Conservation (phyloP, 2,797 vertebrate genomes). For the Labroides dimidiatus region DNA sequence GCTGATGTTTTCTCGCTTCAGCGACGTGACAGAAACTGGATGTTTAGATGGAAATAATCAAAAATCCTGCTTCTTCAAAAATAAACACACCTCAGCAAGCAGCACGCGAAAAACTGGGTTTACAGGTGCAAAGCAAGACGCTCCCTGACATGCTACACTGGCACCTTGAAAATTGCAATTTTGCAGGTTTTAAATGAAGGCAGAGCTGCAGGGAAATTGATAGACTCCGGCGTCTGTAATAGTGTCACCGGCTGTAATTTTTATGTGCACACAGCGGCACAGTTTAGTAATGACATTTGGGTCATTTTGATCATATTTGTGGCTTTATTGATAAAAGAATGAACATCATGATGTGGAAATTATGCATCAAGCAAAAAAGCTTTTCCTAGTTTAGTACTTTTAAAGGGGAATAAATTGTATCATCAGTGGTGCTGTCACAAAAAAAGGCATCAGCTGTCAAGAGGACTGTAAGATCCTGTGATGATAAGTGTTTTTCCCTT, state of each 20-base stretch:
- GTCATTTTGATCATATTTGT: slow-evolving; percentile 17
- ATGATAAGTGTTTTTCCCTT: slow-evolving; percentile 43
- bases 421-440: slow-evolving; percentile 28
- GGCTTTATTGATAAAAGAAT: slow-evolving; percentile 18
- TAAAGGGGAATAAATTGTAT: slow-evolving; percentile 20
- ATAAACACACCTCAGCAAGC: slow-evolving; percentile 30
- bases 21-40: slow-evolving; percentile 36
- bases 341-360: slow-evolving; percentile 14
- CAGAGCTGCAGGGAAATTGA: slow-evolving; percentile 9
- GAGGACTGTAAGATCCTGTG: slow-evolving; percentile 27
- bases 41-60: slow-evolving; percentile 44
- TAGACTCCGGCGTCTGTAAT: slow-evolving; percentile 19
- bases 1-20: slow-evolving; percentile 29
- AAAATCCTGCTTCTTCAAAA: slow-evolving; percentile 30
- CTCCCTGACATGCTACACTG: slow-evolving; percentile 11
- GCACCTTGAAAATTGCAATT: slow-evolving; percentile 28
- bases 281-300: slow-evolving; percentile 11
- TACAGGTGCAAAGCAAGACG: slow-evolving; percentile 30
- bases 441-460: slow-evolving; percentile 48
- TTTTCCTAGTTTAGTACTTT: slow-evolving; percentile 8
- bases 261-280: slow-evolving; percentile 3
- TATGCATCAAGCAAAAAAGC: neutral
- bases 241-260: slow-evolving; percentile 22
- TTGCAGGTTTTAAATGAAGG: slow-evolving; percentile 12
- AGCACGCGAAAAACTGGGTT: slow-evolving; percentile 25